Conservation (phyloP, 2,113 vertebrate genomes). For the Albula glossodonta region DNA sequence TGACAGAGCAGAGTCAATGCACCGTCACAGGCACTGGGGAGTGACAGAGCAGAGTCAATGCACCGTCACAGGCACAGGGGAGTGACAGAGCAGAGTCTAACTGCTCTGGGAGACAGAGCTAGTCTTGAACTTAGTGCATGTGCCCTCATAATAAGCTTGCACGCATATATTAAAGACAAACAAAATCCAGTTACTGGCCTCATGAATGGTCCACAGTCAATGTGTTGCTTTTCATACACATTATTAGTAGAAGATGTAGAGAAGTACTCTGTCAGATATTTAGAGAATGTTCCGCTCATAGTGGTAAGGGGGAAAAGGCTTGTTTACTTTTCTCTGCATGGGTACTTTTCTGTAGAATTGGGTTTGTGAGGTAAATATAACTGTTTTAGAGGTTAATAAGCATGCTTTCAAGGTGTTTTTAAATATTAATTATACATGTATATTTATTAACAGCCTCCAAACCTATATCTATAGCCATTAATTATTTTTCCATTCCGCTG, state of each 20-base stretch:
- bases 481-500: constrained; percentile 19
- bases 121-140: neutral
- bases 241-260: too few species aligned
- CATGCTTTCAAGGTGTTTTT: neutral
- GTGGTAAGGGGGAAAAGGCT: too few species aligned
- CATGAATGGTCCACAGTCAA: neutral
- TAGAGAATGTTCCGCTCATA: too few species aligned
- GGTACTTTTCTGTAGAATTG: too few species aligned
- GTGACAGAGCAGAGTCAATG: neutral
- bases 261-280: too few species aligned
- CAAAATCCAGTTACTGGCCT: neutral
- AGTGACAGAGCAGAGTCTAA: neutral
- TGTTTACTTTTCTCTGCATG: too few species aligned
- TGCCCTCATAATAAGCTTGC: neutral
- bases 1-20: neutral
- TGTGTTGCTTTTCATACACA: neutral
- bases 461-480: neutral
- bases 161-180: neutral
- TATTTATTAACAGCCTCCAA: too few species aligned
- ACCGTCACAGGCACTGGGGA: neutral
- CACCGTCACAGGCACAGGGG: neutral
- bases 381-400: too few species aligned
- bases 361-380: too few species aligned
- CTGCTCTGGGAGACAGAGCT: neutral
- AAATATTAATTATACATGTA: neutral